These are phyloP conservation scores for Willowsia nigromaculata DNA, from an alignment of 2,888 invertebrate genomes.

Conservation along the genomic window DNA sequence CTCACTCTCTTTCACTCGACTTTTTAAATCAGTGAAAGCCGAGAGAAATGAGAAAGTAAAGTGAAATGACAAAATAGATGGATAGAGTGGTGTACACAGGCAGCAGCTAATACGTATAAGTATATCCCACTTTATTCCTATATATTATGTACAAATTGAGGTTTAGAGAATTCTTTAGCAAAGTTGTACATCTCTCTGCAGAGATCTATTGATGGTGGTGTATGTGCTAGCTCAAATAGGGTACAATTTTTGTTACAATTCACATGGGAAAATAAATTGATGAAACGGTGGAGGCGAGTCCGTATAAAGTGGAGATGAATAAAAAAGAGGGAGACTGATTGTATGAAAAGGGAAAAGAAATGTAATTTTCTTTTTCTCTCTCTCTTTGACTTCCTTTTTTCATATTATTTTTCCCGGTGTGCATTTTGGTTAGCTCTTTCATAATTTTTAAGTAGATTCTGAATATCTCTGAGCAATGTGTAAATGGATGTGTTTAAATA, in stretches of 20 bases:
- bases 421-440: not conserved
- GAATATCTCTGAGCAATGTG: not conserved
- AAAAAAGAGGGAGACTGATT: not conserved
- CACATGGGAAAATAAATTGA: not conserved
- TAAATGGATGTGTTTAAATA: not conserved
- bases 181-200: too few relatives aligned
- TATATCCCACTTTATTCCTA: too few relatives aligned
- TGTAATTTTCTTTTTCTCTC: not conserved
- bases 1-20: not conserved
- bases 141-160: not conserved
- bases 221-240: too few relatives aligned
- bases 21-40: not conserved
- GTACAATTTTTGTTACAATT: too few relatives aligned
- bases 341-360: constrained; percentile 16
- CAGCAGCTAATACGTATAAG: not conserved
- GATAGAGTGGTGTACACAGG: not conserved
- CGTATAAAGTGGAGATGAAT: not conserved
- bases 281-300: not conserved
- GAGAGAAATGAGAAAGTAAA: constrained; percentile 18
- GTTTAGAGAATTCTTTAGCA: not conserved
- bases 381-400: not conserved
- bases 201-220: not conserved
- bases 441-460: not conserved
- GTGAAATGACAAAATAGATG: constrained; percentile 9
- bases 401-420: not conserved